phyloP scores from a whole-genome alignment of 2,113 vertebrate genomes.

The Tympanuchus pallidicinctus region DNA sequence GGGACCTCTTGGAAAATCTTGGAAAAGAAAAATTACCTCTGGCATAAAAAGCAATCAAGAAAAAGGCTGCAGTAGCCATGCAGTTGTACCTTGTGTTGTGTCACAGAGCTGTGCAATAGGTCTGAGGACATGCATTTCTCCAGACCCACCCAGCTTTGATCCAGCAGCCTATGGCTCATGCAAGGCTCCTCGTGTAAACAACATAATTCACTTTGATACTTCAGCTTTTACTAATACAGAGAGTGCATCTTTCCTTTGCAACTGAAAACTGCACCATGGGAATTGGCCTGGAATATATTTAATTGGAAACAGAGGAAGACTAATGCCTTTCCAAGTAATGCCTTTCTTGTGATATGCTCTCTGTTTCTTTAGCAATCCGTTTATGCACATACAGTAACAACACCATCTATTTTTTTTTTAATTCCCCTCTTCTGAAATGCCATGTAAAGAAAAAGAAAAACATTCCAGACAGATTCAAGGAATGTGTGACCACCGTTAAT shows the following conservation, averaged over 20 bases:
- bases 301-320: not conserved
- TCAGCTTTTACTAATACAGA: not conserved
- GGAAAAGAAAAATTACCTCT: fast-evolving
- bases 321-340: not conserved
- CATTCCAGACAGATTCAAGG: not conserved
- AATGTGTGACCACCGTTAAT: not conserved
- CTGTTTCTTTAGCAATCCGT: not conserved
- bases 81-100: fast-evolving
- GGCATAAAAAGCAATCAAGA: not conserved
- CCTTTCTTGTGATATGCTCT: not conserved
- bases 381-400: not conserved
- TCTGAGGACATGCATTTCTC: not conserved
- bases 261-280: not conserved
- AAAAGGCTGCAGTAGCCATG: not conserved
- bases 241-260: not conserved
- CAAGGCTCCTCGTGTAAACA: not conserved
- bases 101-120: not conserved
- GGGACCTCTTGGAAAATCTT: not conserved
- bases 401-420: not conserved
- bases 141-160: not conserved
- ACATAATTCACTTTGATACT: not conserved
- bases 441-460: not conserved
- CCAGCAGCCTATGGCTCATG: not conserved
- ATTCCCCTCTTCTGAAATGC: not conserved
- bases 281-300: not conserved